phyloP scores from a whole-genome alignment of 1,140 invertebrate species.

The Maniola jurtina region DNA sequence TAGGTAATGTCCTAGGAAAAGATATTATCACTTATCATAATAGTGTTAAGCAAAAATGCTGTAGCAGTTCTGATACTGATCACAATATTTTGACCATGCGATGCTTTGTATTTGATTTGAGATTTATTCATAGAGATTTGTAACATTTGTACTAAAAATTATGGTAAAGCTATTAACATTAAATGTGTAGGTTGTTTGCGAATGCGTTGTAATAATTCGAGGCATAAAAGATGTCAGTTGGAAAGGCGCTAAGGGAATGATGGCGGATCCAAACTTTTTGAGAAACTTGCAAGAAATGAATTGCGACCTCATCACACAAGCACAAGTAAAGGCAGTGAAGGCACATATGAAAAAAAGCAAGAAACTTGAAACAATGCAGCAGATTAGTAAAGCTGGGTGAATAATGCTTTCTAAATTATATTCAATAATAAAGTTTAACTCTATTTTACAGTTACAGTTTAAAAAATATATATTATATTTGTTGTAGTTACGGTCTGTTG shows the following conservation, averaged over 20 bases:
- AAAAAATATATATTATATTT: slow-evolving; percentile 3
- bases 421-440: neutral
- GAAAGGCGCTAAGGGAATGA: slow-evolving; percentile 94
- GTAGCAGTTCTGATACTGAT: too few relatives aligned
- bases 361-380: slow-evolving; percentile 87
- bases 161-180: neutral
- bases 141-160: neutral
- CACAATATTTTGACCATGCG: too few relatives aligned
- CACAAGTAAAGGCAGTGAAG: slow-evolving; percentile 85
- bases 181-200: slow-evolving; percentile 83
- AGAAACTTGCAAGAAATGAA: slow-evolving; percentile 90
- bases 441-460: neutral
- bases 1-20: too few relatives aligned
- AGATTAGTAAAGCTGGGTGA: slow-evolving; percentile 87
- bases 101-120: too few relatives aligned
- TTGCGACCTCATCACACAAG: slow-evolving; percentile 87
- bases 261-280: slow-evolving; percentile 93
- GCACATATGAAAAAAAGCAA: slow-evolving; percentile 84
- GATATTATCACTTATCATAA: too few relatives aligned
- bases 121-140: too few relatives aligned
- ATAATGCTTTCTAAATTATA: slow-evolving; percentile 35
- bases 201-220: slow-evolving; percentile 91
- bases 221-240: slow-evolving; percentile 91
- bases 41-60: too few relatives aligned
- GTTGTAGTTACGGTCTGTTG: slow-evolving; percentile 83